Conservation (phyloP, 2,113 vertebrate species). For the Suricata suricatta region DNA sequence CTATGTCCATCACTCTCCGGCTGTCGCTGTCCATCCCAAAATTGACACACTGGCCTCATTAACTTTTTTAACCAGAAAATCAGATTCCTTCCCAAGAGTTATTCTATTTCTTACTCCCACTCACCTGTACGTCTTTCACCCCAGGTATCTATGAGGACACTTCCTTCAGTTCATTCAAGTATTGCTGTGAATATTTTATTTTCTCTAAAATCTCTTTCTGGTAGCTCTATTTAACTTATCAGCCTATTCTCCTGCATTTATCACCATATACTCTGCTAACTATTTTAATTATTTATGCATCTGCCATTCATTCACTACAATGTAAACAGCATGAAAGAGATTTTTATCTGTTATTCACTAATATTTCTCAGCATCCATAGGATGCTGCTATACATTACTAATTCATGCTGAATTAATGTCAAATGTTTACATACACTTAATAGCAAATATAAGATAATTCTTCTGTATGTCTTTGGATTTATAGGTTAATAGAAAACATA, state of each 20-base stretch:
- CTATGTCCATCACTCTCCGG: background rate
- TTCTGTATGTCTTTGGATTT: background rate
- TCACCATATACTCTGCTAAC: background rate
- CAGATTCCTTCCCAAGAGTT: background rate
- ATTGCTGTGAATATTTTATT: background rate
- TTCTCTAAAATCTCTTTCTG: background rate
- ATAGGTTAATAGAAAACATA: background rate
- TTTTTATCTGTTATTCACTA: background rate
- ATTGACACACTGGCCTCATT: background rate
- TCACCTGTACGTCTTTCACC: fast-evolving
- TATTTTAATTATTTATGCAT: background rate
- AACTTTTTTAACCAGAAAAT: background rate
- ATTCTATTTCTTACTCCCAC: background rate
- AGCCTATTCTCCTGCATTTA: background rate
- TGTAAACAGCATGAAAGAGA: background rate
- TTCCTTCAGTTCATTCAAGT: background rate
- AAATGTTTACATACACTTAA: background rate
- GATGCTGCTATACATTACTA: background rate
- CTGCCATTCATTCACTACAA: background rate
- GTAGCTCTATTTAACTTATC: background rate
- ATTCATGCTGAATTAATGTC: background rate
- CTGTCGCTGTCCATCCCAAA: background rate
- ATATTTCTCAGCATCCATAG: background rate
- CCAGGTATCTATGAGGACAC: background rate
- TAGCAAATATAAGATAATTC: background rate